Evolutionary conservation across 2,888 invertebrate genomes (phyloP), one percentile per base, ranked within the genome.

Genomic region (Escarpia spicata): DNA sequence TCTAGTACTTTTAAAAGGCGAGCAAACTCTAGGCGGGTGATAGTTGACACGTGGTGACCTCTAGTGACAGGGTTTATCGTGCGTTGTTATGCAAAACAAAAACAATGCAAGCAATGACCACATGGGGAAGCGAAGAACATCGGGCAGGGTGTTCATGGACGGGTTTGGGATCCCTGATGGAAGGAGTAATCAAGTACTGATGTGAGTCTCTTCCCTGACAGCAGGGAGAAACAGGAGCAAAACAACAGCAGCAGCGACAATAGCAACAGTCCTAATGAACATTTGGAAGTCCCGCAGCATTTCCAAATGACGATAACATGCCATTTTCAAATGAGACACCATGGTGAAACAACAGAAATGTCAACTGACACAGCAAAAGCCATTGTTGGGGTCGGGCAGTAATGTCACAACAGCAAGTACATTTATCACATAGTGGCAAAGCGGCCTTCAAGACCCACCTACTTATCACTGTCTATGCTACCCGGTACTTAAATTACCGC

Each of bases 31-130:
- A 37, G 37, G 37, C 37, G 52, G 75, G 75, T 19, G 26, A 6
- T 19, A 26, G 19, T 26, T 75, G 75, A 75, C n/a, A 75, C 19
- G 75, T 75, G 75, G 26, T 75, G 75, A 75, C 75, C 75, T 75
- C 75, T 75, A 26, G 75, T 75, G 75, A 75, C 75, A 75, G 75
- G 75, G n/a, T 75, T 75, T 75, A 75, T n/a, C n/a, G 26, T 75
- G 26, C 6, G 26, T 75, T 75, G n/a, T 75, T 75, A 75, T 6
- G n/a, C 75, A 75, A 75, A 75, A 75, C 52, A 52, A 52, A 3
- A 75, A 52, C 52, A 26, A n/a, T 75, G 75, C n/a, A 75, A 75
- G 75, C 75, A 75, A 6, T n/a, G 19, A 75, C 15, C 75, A 75
- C 26, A 75, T n/a, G 75, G 75, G 60, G 75, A 75, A 75, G 75